These are phyloP conservation scores for Andrena cerasifolii DNA, from an alignment of 1,140 invertebrate genomes.

Conservation along the genomic window DNA sequence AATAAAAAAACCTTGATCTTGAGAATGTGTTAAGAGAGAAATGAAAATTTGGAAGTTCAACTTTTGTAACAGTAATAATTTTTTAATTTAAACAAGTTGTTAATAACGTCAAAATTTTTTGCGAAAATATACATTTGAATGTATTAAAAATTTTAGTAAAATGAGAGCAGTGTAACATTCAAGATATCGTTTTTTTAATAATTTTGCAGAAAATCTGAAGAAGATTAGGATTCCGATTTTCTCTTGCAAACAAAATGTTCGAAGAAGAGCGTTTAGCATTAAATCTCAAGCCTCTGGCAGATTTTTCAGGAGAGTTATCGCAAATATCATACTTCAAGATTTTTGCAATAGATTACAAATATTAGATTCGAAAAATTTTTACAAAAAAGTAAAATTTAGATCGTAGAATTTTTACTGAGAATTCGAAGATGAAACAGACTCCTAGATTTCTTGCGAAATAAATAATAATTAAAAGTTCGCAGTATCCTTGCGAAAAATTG, in stretches of 20 bases:
- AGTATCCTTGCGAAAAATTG: not conserved
- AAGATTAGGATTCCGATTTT: constrained; percentile 10
- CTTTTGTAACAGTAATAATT: not conserved
- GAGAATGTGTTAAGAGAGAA: too few relatives aligned
- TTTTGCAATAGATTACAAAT: constrained; percentile 23
- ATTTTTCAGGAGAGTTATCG: constrained; percentile 21
- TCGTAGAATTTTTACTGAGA: constrained; percentile 43
- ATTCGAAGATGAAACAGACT: not conserved
- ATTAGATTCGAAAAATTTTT: constrained; percentile 37
- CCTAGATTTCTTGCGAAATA: constrained; percentile 39
- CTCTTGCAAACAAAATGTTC: constrained; percentile 14
- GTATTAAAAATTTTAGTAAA: constrained; percentile 14
- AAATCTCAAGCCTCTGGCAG: not conserved
- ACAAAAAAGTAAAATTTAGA: constrained; percentile 33
- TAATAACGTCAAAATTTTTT: not conserved
- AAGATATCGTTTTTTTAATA: too few relatives aligned
- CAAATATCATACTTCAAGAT: constrained; percentile 8
- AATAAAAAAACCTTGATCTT: not conserved
- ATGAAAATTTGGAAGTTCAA: not conserved
- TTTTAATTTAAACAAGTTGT: not conserved
- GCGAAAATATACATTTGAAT: not conserved
- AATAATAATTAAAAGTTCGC: not conserved
- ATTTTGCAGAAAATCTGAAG: constrained; percentile 11
- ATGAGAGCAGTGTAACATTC: too few relatives aligned
- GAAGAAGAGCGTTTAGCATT: not conserved